These are phyloP conservation scores for Eurystomus glaucurus DNA, from an alignment of 2,797 vertebrate species.

Conservation along the genomic window DNA sequence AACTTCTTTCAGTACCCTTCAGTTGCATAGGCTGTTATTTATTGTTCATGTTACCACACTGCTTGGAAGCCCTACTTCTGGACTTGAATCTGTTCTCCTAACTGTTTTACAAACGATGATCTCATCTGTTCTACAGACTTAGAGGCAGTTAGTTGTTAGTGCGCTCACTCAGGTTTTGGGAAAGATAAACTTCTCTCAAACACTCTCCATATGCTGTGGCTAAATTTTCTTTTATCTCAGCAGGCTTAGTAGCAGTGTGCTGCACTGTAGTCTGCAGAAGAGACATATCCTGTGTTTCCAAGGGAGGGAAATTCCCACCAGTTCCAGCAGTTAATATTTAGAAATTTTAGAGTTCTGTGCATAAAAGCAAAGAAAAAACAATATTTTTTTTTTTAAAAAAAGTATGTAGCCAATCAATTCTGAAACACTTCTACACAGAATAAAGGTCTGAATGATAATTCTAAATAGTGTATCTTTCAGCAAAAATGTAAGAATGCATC, in stretches of 20 bases:
- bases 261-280: neutral
- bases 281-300: neutral
- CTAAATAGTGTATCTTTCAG: neutral
- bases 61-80: neutral
- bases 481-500: neutral
- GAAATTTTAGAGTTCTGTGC: neutral
- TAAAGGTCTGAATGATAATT: neutral
- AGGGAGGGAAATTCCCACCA: neutral
- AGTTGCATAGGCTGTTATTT: neutral
- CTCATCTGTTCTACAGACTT: slow-evolving; percentile 26
- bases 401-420: neutral
- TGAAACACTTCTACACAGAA: neutral
- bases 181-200: slow-evolving; percentile 25
- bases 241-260: neutral
- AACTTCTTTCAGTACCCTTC: neutral
- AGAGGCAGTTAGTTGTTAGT: neutral
- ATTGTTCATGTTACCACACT: neutral
- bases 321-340: neutral
- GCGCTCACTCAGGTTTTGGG: slow-evolving; percentile 4
- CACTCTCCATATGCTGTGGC: neutral
- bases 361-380: neutral
- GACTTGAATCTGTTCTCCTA: neutral
- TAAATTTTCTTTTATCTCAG: slow-evolving; percentile 27
- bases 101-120: neutral
- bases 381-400: neutral